Base-by-base conservation (phyloP, 2,888 invertebrate genomes). In the Antitype chi region DNA sequence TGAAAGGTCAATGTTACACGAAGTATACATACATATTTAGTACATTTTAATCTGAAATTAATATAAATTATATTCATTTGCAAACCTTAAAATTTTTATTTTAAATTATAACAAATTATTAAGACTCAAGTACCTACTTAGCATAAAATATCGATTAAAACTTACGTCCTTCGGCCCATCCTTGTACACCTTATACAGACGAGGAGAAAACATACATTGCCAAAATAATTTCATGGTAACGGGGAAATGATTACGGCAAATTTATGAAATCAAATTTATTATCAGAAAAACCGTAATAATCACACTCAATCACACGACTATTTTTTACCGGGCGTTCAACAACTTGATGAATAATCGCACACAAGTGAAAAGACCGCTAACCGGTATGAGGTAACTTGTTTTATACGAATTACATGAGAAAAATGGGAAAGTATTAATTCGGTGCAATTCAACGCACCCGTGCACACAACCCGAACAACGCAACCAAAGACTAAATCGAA, bases 131-230 rank as follows among this genome's bases (percentile, higher is more conserved):
- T 43, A 52, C n/a, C n/a, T n/a, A 4, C 2, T 7, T 60, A 74
- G 0, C 23, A 49, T 11, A 64, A 55, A 64, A 63, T 52, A 78
- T 52, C 8, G 43, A 70, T 32, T 78, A 20, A 38, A 52, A 77
- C 84, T 84, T 60, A 84, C 84, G 4, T 84, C 84, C 75, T 70
- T 74, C 13, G 84, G 81, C 9, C 97, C 97, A 93, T 97, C 96
- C 82, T 97, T 97, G 90, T 98, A 98, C 87, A 98, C 97, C 96
- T 98, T 98, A 87, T 97, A 98, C 53, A 98, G 95, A 89, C 97
- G 97, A 23, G 98, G 98, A 13, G 98, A 97, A 91, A 98, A 97
- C 86, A 98, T 94, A 91, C 98, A 98, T 89, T 97, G 97, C 97
- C 97, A 97, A 83, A 97, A 90, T 81, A 97, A 92, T 92, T 95